Evolutionary conservation across 2,113 vertebrate species (phyloP), one percentile per base, ranked within the genome.

Genomic region (Onychorhynchus coronatus): DNA sequence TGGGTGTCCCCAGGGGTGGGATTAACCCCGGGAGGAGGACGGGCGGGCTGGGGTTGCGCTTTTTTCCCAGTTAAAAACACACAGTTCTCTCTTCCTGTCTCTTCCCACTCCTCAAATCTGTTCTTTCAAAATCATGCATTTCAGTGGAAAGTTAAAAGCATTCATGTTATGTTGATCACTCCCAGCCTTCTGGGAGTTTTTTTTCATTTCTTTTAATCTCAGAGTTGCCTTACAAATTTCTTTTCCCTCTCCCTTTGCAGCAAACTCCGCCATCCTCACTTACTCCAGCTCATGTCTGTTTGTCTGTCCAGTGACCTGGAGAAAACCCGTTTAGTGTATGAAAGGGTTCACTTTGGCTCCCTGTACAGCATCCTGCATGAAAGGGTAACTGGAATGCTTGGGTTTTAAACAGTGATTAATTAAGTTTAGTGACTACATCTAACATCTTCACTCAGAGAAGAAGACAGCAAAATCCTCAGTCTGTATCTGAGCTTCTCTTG

Each of bases 331-430:
- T 75, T 98, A 7, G 97, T 98, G 3, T 98, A 98, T 18, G 98
- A 98, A 67, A 97, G 98, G 30, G 85, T 98, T 76, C 88, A 97
- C 5, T 72, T 98, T 7, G 98, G 98, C 82, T 97, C 98, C 5
- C 95, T 98, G 24, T 98, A 98, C 79, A 95, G 97, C 88, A 97
- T 98, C 65, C 98, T 98, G 20, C 98, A 98, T 14, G 97, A 98
- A 85, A 97, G 95, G 97, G 98, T 98, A 96, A 98, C 31, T 50
- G 53, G 9, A 92, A 1, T 35, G 22, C 23, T 84, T 66, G 30
- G 1, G 7, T 81, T 66, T 49, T 12, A 50, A 87, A 22, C 6
- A 47, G 28, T 17, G 31, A n/a, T 63, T 81, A 5, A 53, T 25
- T 44, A 47, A 27, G 8, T 83, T 73, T 12, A 44, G 30, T 55